phyloP scores from a whole-genome alignment of 1,140 invertebrate genomes.

The Zaprionus lachaisei region DNA sequence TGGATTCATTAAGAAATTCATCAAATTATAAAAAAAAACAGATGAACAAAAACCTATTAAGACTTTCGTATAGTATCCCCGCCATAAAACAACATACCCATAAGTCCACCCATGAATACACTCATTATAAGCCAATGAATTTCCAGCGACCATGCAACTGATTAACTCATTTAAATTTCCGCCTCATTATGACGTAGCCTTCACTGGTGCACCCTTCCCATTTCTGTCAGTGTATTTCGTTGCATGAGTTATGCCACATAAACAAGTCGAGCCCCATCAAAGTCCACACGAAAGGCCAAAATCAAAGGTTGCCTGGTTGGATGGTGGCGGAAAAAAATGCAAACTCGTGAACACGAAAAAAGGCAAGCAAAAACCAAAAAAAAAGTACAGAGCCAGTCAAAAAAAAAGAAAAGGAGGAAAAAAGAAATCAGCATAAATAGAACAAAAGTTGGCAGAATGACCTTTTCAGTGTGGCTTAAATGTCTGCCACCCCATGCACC shows the following conservation, averaged over 20 bases:
- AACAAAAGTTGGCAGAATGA: constrained; percentile 75
- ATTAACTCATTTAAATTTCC: constrained; percentile 5
- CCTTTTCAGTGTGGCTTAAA: constrained; percentile 77
- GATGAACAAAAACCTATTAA: not conserved
- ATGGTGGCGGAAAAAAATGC: constrained; percentile 26
- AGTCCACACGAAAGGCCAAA: constrained; percentile 58
- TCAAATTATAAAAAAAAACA: not conserved
- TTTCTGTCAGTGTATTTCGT: constrained; percentile 46
- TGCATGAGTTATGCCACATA: constrained; percentile 53
- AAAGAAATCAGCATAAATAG: constrained; percentile 66
- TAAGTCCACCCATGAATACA: not conserved
- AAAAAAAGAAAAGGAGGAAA: constrained; percentile 23
- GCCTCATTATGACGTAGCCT: not conserved
- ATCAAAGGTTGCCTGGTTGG: constrained; percentile 61
- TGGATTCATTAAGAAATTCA: not conserved
- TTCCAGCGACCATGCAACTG: not conserved
- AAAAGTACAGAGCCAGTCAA: constrained; percentile 36
- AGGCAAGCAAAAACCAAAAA: constrained; percentile 26
- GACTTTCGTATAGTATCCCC: too few species aligned
- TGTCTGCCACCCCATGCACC: constrained; percentile 54
- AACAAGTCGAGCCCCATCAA: constrained; percentile 42
- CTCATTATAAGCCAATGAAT: not conserved
- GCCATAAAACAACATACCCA: not conserved
- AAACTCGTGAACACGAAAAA: constrained; percentile 47
- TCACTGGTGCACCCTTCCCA: not conserved